Evolutionary conservation across 2,888 invertebrate species (phyloP).

Genomic region (Euspilapteryx auroguttella): DNA sequence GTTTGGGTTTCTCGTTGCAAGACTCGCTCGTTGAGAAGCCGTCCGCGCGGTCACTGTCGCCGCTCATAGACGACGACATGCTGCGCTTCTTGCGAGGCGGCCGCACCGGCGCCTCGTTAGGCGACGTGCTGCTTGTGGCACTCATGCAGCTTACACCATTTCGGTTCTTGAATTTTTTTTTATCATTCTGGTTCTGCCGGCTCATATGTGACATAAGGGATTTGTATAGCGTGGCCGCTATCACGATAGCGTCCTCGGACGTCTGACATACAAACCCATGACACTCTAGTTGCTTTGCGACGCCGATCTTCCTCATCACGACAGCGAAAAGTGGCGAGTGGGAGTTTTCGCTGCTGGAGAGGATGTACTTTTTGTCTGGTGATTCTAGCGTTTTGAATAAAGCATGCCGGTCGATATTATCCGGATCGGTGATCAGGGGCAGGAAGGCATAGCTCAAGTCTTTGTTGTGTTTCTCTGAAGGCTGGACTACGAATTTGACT

Average conservation of each 20-base stretch:
- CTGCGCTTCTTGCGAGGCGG: slow-evolving; percentile 77
- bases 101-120: slow-evolving; percentile 61
- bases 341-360: slow-evolving; percentile 59
- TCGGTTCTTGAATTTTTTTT: slow-evolving; percentile 66
- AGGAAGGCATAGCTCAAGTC: slow-evolving; percentile 74
- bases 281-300: slow-evolving; percentile 81
- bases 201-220: slow-evolving; percentile 83
- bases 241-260: slow-evolving; percentile 88
- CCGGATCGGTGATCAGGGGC: slow-evolving; percentile 81
- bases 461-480: slow-evolving; percentile 53
- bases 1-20: slow-evolving; percentile 47
- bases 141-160: slow-evolving; percentile 80
- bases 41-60: slow-evolving; percentile 63
- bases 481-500: slow-evolving; percentile 78
- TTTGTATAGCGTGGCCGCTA: slow-evolving; percentile 89
- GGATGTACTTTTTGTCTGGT: slow-evolving; percentile 59
- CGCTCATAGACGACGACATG: slow-evolving; percentile 65
- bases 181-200: slow-evolving; percentile 50
- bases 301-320: slow-evolving; percentile 81
- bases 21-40: slow-evolving; percentile 45
- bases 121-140: slow-evolving; percentile 65
- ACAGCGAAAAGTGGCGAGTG: slow-evolving; percentile 89
- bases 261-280: slow-evolving; percentile 90
- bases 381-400: slow-evolving; percentile 62
- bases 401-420: slow-evolving; percentile 73